Evolutionary conservation across 2,113 vertebrate species (phyloP).

Genomic region (Onychorhynchus coronatus): DNA sequence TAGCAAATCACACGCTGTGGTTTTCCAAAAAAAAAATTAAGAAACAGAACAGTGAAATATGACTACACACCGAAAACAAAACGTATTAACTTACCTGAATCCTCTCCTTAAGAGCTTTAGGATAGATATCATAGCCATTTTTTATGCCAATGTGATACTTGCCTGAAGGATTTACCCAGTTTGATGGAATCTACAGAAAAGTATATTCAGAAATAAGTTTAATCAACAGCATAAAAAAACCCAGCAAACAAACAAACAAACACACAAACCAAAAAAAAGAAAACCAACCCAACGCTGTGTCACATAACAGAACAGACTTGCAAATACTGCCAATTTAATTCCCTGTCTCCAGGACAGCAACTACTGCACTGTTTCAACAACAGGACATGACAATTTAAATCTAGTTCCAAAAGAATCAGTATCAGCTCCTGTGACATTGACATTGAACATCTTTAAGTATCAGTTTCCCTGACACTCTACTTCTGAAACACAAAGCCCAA

Average conservation of each 20-base stretch:
- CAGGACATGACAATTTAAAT: neutral
- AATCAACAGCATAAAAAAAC: neutral
- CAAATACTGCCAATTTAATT: neutral
- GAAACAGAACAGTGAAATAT: neutral
- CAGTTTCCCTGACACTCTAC: neutral
- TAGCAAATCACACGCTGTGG: neutral
- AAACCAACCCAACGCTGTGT: neutral
- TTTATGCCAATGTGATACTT: constrained; percentile 95
- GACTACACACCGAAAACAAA: neutral
- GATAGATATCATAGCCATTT: constrained; percentile 97
- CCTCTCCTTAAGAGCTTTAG: constrained; percentile 95
- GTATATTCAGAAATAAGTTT: neutral
- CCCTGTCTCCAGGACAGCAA: neutral
- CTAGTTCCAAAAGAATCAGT: neutral
- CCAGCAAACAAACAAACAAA: neutral
- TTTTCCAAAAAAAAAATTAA: neutral
- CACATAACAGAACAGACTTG: neutral
- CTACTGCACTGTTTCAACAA: neutral
- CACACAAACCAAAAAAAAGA: neutral
- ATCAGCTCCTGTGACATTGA: neutral
- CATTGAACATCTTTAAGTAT: neutral
- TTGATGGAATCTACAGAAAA: constrained; percentile 81
- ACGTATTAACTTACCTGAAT: constrained; percentile 83
- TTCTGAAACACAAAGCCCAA: neutral
- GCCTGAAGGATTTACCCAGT: constrained; percentile 92